Conservation (phyloP, 2,113 vertebrate species). For the Eulacestoma nigropectus region DNA sequence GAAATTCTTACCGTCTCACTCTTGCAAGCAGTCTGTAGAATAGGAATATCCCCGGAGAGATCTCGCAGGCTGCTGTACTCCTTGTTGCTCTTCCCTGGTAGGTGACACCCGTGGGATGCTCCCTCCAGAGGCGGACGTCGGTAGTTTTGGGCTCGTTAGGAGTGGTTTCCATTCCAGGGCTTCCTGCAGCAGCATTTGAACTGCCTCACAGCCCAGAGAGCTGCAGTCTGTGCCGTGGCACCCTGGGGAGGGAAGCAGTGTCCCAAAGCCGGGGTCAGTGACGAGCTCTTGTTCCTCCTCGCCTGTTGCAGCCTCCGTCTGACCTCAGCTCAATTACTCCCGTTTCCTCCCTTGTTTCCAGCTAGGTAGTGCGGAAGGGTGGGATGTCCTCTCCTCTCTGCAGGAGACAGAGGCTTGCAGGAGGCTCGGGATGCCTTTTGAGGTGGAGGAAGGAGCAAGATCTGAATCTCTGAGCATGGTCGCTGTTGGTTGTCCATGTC, state of each 20-base stretch:
- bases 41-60: background rate
- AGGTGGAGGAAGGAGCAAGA: background rate
- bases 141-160: background rate
- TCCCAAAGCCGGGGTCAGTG: fast-evolving
- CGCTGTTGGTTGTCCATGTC: fast-evolving
- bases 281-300: background rate
- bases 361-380: background rate
- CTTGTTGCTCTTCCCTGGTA: background rate
- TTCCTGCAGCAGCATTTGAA: background rate
- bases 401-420: background rate
- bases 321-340: background rate
- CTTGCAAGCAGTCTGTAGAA: background rate
- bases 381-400: background rate
- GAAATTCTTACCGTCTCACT: background rate
- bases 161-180: background rate
- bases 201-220: background rate
- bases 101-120: background rate
- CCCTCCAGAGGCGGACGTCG: background rate
- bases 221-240: background rate
- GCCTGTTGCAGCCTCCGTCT: background rate
- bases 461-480: background rate
- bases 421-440: background rate
- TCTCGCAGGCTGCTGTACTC: background rate
- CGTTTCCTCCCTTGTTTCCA: background rate
- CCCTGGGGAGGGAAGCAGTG: background rate